A percentile compares a stretch with the other conserved stretches of the same genome.
Evolutionary conservation across 2,888 invertebrate species (phyloP).

Genomic region (Hybos culiciformis): DNA sequence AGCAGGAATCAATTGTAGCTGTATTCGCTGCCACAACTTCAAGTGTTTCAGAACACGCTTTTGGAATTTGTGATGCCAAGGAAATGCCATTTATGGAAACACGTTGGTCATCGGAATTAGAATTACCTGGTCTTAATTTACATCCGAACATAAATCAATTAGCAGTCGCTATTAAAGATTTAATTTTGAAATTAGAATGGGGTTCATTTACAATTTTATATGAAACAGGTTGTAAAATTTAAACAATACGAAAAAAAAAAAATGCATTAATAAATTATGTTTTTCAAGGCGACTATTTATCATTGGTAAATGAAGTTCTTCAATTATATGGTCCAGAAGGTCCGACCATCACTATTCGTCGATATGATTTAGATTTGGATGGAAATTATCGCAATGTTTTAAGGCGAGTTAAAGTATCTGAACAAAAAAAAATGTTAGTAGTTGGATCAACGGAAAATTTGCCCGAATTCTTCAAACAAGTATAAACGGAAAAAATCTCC

Average conservation of each 20-base stretch:
- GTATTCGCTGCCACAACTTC: conserved; percentile 68
- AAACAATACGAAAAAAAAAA: too few species aligned
- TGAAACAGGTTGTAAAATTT: conserved; percentile 23
- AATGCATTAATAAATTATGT: too few species aligned
- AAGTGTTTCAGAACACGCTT: conserved; percentile 55
- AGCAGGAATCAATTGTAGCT: conserved; percentile 58
- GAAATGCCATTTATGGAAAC: conserved; percentile 77
- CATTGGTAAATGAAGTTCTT: conserved; percentile 56
- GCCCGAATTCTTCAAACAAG: conserved; percentile 41
- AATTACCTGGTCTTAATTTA: conserved; percentile 46
- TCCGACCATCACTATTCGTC: conserved; percentile 44
- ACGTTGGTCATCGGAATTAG: conserved; percentile 50
- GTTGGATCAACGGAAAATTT: conserved; percentile 51
- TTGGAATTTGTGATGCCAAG: conserved; percentile 66
- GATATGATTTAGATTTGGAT: conserved; percentile 50
- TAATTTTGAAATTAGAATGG: conserved; percentile 66
- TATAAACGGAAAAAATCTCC: conserved; percentile 7
- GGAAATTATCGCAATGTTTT: conserved; percentile 54
- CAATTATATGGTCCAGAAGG: conserved; percentile 45
- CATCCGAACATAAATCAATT: conserved; percentile 52
- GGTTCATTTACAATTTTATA: conserved; percentile 65
- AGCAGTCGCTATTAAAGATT: conserved; percentile 48
- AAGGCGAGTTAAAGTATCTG: conserved; percentile 52
- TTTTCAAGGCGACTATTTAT: conserved; percentile 40
- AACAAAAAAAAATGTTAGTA: conserved; percentile 54